phyloP scores from a whole-genome alignment of 2,888 invertebrate species.

The Celastrina argiolus region DNA sequence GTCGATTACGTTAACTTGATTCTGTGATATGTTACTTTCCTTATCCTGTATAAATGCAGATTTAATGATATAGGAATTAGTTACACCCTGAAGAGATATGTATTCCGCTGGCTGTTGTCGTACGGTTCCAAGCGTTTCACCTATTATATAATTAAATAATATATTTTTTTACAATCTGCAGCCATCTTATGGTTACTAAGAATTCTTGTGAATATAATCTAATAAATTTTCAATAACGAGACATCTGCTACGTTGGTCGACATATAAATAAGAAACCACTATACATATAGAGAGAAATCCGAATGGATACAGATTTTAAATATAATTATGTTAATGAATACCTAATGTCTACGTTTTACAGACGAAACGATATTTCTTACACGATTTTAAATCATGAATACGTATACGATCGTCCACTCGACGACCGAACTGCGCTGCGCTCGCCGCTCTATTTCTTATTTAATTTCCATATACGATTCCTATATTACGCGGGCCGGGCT shows the following conservation, averaged over 20 bases:
- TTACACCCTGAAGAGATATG: slow-evolving; percentile 70
- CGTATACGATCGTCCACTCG: slow-evolving; percentile 71
- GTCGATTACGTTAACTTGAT: slow-evolving; percentile 38
- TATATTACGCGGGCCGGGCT: not conserved
- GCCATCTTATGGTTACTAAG: slow-evolving; percentile 77
- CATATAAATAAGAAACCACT: slow-evolving; percentile 75
- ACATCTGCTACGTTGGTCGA: slow-evolving; percentile 77
- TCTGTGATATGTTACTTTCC: slow-evolving; percentile 66
- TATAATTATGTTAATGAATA: slow-evolving; percentile 75
- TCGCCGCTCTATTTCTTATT: not conserved
- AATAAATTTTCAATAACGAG: slow-evolving; percentile 76
- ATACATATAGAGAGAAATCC: slow-evolving; percentile 78
- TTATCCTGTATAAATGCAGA: slow-evolving; percentile 38
- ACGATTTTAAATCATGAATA: slow-evolving; percentile 74
- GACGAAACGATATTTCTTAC: slow-evolving; percentile 66
- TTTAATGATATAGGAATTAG: slow-evolving; percentile 44
- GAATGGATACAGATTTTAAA: slow-evolving; percentile 74
- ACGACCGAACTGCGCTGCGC: slow-evolving; percentile 1
- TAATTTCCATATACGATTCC: not conserved
- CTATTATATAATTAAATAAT: slow-evolving; percentile 73
- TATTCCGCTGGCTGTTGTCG: slow-evolving; percentile 41
- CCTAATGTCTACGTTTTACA: slow-evolving; percentile 72
- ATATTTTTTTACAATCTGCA: slow-evolving; percentile 71
- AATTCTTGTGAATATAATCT: slow-evolving; percentile 70
- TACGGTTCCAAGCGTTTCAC: slow-evolving; percentile 64